Conservation (phyloP, 2,113 vertebrate genomes). For the Plecotus auritus region DNA sequence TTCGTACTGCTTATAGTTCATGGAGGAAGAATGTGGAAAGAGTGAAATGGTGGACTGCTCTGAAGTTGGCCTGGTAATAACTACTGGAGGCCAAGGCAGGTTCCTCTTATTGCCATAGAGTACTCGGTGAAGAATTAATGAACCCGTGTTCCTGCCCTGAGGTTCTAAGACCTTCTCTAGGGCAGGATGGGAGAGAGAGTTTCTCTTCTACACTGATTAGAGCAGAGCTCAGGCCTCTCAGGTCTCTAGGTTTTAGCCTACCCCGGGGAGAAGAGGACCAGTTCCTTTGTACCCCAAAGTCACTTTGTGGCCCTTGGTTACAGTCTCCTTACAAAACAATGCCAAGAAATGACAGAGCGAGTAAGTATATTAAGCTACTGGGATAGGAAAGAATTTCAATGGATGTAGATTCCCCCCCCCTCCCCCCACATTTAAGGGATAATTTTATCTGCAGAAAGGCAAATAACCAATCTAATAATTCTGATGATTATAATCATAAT, state of each 20-base stretch:
- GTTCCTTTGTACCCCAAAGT: background rate
- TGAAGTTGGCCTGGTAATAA: background rate
- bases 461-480: constrained; percentile 38
- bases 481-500: constrained; percentile 58
- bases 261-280: background rate
- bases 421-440: background rate
- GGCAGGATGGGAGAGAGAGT: background rate
- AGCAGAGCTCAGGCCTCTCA: background rate
- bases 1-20: background rate
- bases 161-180: background rate
- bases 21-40: background rate
- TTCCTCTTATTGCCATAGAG: background rate
- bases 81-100: background rate
- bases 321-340: background rate
- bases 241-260: background rate
- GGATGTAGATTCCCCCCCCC: background rate
- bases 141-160: background rate
- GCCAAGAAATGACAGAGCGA: background rate
- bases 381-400: background rate
- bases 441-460: constrained; percentile 30
- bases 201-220: background rate
- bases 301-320: background rate
- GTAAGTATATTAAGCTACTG: background rate
- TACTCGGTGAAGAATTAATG: background rate
- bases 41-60: background rate